Evolutionary conservation across 2,113 vertebrate genomes (phyloP).

Genomic region (Sylvia atricapilla): DNA sequence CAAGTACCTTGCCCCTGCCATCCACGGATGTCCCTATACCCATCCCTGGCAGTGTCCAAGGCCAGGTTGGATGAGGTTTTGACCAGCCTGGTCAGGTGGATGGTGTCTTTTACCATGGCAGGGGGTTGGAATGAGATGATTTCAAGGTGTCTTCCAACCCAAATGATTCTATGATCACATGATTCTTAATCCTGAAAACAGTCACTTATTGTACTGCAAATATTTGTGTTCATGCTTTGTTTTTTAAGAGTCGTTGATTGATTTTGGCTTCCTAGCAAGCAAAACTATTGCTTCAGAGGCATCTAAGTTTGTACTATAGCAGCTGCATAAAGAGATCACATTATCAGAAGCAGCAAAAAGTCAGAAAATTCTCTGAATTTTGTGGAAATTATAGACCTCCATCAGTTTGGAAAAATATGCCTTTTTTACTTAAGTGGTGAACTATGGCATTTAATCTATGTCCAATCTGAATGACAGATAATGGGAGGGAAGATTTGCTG

Average conservation of each 20-base stretch:
- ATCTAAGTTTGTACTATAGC: neutral
- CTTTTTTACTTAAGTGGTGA: neutral
- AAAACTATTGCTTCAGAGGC: neutral
- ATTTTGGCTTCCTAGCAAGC: neutral
- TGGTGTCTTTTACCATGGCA: fast-evolving
- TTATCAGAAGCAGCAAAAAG: neutral
- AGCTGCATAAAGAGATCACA: neutral
- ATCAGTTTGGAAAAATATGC: neutral
- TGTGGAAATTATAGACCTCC: neutral
- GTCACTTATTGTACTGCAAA: neutral
- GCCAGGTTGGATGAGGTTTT: neutral
- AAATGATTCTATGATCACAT: neutral
- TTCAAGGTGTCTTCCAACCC: neutral
- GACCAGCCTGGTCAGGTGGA: neutral
- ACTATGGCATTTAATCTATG: neutral
- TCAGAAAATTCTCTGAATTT: neutral
- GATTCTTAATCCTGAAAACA: neutral
- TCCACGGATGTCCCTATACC: no score
- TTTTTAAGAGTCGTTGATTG: neutral
- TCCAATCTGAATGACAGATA: neutral
- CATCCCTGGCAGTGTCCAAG: neutral
- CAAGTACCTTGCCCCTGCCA: no score
- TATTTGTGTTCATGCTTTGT: neutral
- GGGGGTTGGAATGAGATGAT: fast-evolving
- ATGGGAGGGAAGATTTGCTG: neutral